Conservation (phyloP, 2,888 invertebrate species). For the Sarcophaga rosellei region DNA sequence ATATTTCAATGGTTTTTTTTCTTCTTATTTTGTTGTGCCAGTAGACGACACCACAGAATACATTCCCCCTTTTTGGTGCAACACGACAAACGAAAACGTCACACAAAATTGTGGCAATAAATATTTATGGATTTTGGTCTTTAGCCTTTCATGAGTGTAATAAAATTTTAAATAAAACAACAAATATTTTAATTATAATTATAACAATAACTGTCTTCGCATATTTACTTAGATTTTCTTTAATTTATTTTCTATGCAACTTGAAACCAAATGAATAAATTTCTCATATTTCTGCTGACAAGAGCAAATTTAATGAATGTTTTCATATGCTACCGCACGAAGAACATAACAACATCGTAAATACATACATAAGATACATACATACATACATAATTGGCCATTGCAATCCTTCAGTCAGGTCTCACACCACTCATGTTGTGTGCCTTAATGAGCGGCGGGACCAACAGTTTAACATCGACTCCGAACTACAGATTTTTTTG, state of each 20-base stretch:
- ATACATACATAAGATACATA: too few relatives aligned
- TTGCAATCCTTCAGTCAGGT: too few relatives aligned
- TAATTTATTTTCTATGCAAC: not conserved
- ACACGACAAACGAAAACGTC: constrained; percentile 47
- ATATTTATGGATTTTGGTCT: constrained; percentile 32
- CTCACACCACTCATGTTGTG: too few relatives aligned
- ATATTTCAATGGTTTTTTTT: not conserved
- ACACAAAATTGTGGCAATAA: constrained; percentile 37
- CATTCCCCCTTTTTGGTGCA: not conserved
- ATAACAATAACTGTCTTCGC: constrained; percentile 58
- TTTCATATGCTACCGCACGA: too few relatives aligned
- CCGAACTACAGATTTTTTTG: too few relatives aligned
- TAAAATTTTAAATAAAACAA: constrained; percentile 40
- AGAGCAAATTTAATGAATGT: not conserved
- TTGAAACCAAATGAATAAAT: constrained; percentile 39
- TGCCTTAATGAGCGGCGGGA: too few relatives aligned
- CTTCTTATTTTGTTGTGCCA: constrained; percentile 1
- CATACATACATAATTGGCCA: too few relatives aligned
- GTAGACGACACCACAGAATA: constrained; percentile 15
- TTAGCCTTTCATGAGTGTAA: constrained; percentile 3
- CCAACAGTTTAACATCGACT: too few relatives aligned
- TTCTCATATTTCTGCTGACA: constrained; percentile 11
- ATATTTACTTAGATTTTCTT: constrained; percentile 29
- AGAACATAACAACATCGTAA: too few relatives aligned
- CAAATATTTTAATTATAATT: constrained; percentile 53